Percentiles rank a stretch among this genome's conserved stretches.
Conservation (phyloP, 1,140 invertebrate genomes). For the Drosophila eugracilis region DNA sequence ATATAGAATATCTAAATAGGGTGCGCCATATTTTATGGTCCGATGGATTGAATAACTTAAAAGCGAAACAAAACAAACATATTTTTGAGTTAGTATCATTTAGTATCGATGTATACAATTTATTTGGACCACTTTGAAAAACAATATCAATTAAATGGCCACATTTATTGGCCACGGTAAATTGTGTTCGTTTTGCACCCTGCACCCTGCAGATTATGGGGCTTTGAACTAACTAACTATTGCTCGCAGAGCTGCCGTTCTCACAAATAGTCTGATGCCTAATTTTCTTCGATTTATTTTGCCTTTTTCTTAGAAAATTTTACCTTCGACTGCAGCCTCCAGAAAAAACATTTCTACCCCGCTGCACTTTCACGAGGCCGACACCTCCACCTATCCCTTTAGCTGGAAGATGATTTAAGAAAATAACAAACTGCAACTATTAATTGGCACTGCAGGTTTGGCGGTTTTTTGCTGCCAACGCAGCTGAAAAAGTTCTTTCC, state of each 20-base stretch:
- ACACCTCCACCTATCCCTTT: constrained; percentile 17
- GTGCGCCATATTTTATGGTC: no score
- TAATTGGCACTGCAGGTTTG: constrained; percentile 68
- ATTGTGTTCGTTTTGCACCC: no score
- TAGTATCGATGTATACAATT: no score
- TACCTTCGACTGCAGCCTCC: constrained; percentile 5
- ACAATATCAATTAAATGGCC: no score
- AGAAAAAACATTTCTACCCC: constrained; percentile 17
- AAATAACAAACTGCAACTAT: constrained; percentile 56
- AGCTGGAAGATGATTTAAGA: constrained; percentile 48
- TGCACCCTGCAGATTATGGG: background rate
- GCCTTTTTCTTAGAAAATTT: constrained; percentile 39
- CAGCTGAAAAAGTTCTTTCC: constrained; percentile 53
- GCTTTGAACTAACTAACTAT: background rate
- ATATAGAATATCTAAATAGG: no score
- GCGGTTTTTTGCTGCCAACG: constrained; percentile 69
- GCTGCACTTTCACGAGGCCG: constrained; percentile 11
- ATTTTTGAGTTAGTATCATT: no score
- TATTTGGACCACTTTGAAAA: no score
- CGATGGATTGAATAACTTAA: no score
- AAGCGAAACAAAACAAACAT: no score
- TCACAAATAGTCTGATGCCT: constrained; percentile 32
- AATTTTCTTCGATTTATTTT: constrained; percentile 30
- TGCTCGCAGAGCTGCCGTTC: constrained; percentile 2
- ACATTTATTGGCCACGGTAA: no score